Conservation (phyloP, 1,140 invertebrate species). For the Protaetia brevitarsis region DNA sequence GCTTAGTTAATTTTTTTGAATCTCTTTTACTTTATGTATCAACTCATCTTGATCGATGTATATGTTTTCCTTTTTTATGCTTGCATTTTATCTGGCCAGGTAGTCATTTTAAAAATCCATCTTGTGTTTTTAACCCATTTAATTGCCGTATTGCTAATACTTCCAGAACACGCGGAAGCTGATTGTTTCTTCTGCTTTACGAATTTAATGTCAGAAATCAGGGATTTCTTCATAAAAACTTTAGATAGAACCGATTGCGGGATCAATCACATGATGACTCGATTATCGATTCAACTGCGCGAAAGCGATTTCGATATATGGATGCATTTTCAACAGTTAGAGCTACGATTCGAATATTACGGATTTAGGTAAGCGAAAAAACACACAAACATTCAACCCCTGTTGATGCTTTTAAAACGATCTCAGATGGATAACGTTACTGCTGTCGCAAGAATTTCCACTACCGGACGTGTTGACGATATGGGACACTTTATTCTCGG, state of each 20-base stretch:
- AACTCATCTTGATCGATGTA: too few species aligned
- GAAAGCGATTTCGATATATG: conserved; percentile 75
- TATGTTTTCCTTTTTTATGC: too few species aligned
- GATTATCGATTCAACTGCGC: conserved; percentile 72
- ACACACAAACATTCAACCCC: too few species aligned
- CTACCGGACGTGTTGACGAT: conserved; percentile 93
- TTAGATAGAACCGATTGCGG: conserved; percentile 90
- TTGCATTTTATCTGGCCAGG: too few species aligned
- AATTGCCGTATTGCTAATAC: background rate
- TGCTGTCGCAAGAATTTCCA: conserved; percentile 96
- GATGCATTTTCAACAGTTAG: conserved; percentile 72
- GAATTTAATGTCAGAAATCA: conserved; percentile 93
- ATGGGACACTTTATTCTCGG: conserved; percentile 94
- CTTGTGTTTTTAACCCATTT: background rate
- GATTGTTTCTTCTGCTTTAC: conserved; percentile 99
- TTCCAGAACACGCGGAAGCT: conserved; percentile 87
- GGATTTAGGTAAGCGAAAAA: conserved; percentile 72
- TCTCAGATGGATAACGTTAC: conserved; percentile 88
- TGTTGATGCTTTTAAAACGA: conserved; percentile 3
- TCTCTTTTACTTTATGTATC: too few species aligned
- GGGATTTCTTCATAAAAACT: conserved; percentile 96
- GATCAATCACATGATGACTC: conserved; percentile 82
- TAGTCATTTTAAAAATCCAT: too few species aligned
- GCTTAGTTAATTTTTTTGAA: too few species aligned
- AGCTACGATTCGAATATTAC: conserved; percentile 92